phyloP scores from a whole-genome alignment of 2,888 invertebrate genomes.

The Drepanosiphum platanoidis region DNA sequence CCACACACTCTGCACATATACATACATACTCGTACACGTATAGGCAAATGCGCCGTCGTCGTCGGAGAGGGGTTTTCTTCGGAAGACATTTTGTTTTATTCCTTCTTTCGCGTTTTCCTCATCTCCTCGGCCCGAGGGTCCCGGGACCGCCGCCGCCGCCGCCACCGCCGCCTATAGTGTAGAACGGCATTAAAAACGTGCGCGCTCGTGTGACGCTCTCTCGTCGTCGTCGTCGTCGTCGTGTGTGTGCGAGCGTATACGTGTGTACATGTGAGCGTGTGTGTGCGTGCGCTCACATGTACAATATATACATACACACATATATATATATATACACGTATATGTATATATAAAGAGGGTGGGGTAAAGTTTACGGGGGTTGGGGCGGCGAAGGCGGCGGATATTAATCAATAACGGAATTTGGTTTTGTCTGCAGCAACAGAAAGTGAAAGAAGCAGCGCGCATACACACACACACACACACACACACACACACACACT shows the following conservation, averaged over 20 bases:
- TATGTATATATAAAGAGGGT: conserved; percentile 1
- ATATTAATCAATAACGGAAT: conserved; percentile 62
- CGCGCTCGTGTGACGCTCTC: conserved; percentile 59
- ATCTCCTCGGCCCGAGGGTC: conserved; percentile 49
- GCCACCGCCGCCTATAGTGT: conserved; percentile 29
- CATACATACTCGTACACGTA: not conserved
- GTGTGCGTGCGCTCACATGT: no score
- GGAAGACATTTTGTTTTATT: conserved; percentile 62
- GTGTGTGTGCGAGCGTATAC: not conserved
- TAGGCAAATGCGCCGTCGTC: conserved; percentile 36
- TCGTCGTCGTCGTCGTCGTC: conserved; percentile 48
- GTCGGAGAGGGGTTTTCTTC: not conserved
- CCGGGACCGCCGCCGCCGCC: conserved; percentile 19
- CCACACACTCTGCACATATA: no score
- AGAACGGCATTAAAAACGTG: conserved; percentile 60
- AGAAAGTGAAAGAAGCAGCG: conserved; percentile 60
- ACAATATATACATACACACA: not conserved
- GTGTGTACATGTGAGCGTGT: no score
- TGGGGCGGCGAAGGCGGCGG: conserved; percentile 9
- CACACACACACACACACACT: conserved; percentile 25
- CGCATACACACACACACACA: conserved; percentile 7
- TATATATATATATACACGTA: not conserved
- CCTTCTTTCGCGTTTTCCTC: conserved; percentile 47
- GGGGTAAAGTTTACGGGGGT: conserved; percentile 30
- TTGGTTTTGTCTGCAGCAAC: conserved; percentile 61